Conservation (phyloP, 1,140 invertebrate genomes). For the Sitobion miscanthi region DNA sequence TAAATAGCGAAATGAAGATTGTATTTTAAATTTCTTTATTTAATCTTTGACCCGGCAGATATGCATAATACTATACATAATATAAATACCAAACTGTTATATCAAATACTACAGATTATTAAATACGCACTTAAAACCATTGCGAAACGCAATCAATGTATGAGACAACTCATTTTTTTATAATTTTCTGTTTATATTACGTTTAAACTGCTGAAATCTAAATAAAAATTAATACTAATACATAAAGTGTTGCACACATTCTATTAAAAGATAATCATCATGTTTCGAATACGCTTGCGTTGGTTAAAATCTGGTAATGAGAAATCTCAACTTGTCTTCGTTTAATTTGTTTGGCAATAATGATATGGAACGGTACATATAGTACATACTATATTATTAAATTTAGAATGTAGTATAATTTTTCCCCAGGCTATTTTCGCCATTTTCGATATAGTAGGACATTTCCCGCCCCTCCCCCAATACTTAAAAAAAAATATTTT, state of each 20-base stretch:
- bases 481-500: background rate
- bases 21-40: background rate
- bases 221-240: background rate
- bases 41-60: background rate
- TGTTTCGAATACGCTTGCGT: background rate
- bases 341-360: conserved; percentile 10
- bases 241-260: background rate
- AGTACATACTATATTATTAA: background rate
- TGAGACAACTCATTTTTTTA: background rate
- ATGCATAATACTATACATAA: background rate
- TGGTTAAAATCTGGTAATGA: background rate
- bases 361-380: background rate
- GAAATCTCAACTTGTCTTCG: background rate
- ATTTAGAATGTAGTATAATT: background rate
- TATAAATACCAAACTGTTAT: background rate
- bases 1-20: background rate
- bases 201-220: background rate
- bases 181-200: background rate
- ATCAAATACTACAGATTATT: background rate
- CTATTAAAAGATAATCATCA: background rate
- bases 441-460: background rate
- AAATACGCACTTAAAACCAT: background rate
- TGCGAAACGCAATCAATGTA: background rate
- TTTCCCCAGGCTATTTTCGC: background rate
- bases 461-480: background rate